Evolutionary conservation across 2,888 invertebrate genomes (phyloP).

Genomic region (Bembecia ichneumoniformis): DNA sequence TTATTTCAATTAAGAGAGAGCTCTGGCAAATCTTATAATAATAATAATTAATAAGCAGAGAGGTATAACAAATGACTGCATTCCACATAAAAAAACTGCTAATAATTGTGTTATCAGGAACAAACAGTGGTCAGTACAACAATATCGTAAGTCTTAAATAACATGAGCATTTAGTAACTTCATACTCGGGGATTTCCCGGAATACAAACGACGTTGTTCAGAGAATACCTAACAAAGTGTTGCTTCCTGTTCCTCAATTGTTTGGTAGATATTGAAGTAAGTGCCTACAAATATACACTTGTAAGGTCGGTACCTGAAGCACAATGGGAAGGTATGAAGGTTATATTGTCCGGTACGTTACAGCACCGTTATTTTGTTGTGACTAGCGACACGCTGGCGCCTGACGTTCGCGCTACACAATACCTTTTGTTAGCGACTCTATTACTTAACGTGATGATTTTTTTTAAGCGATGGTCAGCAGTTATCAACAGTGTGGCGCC

Average conservation of each 20-base stretch:
- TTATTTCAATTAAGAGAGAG: too few species aligned
- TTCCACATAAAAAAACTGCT: too few species aligned
- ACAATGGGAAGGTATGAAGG: constrained; percentile 45
- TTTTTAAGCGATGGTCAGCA: constrained; percentile 20
- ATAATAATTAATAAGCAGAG: too few species aligned
- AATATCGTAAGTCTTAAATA: too few species aligned
- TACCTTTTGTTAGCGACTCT: background rate
- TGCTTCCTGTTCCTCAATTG: constrained; percentile 41
- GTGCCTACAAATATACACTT: constrained; percentile 15
- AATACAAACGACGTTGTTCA: constrained; percentile 25
- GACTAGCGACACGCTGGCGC: constrained; percentile 52
- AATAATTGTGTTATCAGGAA: too few species aligned
- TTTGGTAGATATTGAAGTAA: constrained; percentile 28
- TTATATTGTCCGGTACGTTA: constrained; percentile 32
- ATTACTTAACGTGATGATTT: background rate
- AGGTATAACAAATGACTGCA: too few species aligned
- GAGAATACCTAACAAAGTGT: background rate
- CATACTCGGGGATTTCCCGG: constrained; percentile 2
- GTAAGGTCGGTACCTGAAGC: constrained; percentile 26
- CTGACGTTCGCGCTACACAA: constrained; percentile 19
- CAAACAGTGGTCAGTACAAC: too few species aligned
- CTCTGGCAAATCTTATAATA: too few species aligned
- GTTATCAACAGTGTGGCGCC: constrained; percentile 24
- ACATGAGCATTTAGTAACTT: background rate
- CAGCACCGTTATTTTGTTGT: constrained; percentile 47